Conservation (phyloP, 2,113 vertebrate genomes). For the Notarius lentiginosus region DNA sequence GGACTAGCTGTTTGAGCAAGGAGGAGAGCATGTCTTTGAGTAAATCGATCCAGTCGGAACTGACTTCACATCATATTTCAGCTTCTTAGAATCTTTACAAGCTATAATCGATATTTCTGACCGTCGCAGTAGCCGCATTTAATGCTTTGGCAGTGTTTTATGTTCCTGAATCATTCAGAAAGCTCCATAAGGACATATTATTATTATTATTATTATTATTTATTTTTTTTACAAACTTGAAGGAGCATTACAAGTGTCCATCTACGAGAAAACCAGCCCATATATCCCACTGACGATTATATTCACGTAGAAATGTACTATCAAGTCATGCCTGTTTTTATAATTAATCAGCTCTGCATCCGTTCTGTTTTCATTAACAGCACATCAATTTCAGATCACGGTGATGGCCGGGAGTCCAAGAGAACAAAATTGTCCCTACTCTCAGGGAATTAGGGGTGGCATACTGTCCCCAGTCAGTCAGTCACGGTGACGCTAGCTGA, state of each 20-base stretch:
- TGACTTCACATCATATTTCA: not conserved
- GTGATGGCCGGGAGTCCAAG: not conserved
- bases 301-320: not conserved
- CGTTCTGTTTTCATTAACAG: not conserved
- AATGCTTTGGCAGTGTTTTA: not conserved
- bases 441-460: not conserved
- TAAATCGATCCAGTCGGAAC: not conserved
- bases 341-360: not conserved
- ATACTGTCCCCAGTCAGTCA: not conserved
- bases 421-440: not conserved
- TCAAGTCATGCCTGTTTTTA: not conserved
- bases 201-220: no score
- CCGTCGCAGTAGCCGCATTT: not conserved
- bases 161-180: not conserved
- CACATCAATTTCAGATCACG: not conserved
- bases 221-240: not conserved
- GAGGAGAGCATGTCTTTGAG: not conserved
- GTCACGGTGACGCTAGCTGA: not conserved
- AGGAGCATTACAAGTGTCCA: not conserved
- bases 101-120: not conserved
- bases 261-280: not conserved
- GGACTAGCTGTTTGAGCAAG: not conserved
- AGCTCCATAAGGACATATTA: not conserved
- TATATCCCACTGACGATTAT: not conserved
- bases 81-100: not conserved